Base-by-base conservation (phyloP, 30 jellyfish, hydroid and myxozoan genomes). In the Hydra vulgaris region DNA sequence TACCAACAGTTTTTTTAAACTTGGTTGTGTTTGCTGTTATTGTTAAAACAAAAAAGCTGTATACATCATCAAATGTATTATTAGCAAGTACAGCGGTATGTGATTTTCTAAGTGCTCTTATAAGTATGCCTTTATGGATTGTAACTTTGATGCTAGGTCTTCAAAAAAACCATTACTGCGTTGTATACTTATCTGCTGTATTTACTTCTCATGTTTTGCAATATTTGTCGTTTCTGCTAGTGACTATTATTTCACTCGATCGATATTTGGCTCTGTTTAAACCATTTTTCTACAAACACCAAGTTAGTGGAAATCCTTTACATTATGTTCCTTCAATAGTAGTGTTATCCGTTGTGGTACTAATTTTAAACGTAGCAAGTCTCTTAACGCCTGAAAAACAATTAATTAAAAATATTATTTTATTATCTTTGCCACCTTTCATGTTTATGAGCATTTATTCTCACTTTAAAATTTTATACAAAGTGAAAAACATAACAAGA, bases 231-330 rank as follows among this genome's bases (percentile, higher is more conserved):
- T 75, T 25, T 53, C 25, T 75, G 16, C 83, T 75, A 15, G 83
- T 75, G 4, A 25, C 71, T 26, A 0, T 75, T 17, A 75, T 75
- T 67, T 67, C 83, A 54, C 21, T 75, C 20, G 83, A 75, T 75
- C 83, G 83, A 0, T 75, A 75, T 75, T 53, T 75, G 21, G 83
- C 83, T 4, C 23, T 75, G 17, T 75, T 75, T 16, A 75, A 75
- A 18, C 83, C 83, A 8, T 75, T 25, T 53, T 75, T 75, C 26
- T 75, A 75, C 16, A 21, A 40, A 40, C 8, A 40, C 5, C 5
- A 40, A 40, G 12, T 40, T 3, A 12, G 8, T 5, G 5, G 61
- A 5, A 40, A 40, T 40, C 61, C 61, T 3, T 12, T 3, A 5
- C 12, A 3, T 40, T 40, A 40, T 40, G 61, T 40, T 40, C 61